phyloP scores from a whole-genome alignment of 1,140 invertebrate species.

The Drosophila repleta region DNA sequence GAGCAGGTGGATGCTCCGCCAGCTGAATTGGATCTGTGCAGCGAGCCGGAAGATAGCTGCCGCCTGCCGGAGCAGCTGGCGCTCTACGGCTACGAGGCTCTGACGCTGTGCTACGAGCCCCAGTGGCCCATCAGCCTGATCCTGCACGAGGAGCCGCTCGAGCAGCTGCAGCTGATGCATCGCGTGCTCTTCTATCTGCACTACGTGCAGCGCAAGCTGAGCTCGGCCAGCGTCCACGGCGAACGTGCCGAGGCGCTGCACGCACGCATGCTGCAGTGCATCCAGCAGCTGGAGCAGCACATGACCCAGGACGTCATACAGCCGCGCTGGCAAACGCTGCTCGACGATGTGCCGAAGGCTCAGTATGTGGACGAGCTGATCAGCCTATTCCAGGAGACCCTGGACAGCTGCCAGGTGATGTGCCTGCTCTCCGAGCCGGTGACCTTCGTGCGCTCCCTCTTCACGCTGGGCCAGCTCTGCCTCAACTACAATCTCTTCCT shows the following conservation, averaged over 20 bases:
- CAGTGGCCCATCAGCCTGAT: conserved; percentile 64
- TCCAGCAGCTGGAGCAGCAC: conserved; percentile 57
- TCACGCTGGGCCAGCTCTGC: conserved; percentile 56
- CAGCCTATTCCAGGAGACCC: conserved; percentile 23
- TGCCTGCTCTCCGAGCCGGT: conserved; percentile 35
- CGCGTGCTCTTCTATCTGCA: conserved; percentile 54
- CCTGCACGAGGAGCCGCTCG: conserved; percentile 31
- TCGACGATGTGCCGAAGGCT: conserved; percentile 4
- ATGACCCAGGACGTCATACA: conserved; percentile 47
- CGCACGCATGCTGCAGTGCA: conserved; percentile 39
- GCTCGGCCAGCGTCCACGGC: not conserved
- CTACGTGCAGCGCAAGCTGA: conserved; percentile 45
- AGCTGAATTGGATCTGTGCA: conserved; percentile 16
- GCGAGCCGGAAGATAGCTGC: not conserved
- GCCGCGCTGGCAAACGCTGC: conserved; percentile 43
- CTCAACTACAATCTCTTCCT: conserved; percentile 54
- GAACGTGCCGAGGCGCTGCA: not conserved
- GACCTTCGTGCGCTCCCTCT: conserved; percentile 51
- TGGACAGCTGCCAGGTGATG: conserved; percentile 33
- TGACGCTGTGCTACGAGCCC: conserved; percentile 45
- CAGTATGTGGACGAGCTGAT: conserved; percentile 50
- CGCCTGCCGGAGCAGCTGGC: not conserved
- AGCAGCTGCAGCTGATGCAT: conserved; percentile 60
- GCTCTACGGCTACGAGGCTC: conserved; percentile 47
- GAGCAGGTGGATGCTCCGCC: not conserved